Base-by-base conservation (phyloP, 2,113 vertebrate species). In the Accipiter virgatus region DNA sequence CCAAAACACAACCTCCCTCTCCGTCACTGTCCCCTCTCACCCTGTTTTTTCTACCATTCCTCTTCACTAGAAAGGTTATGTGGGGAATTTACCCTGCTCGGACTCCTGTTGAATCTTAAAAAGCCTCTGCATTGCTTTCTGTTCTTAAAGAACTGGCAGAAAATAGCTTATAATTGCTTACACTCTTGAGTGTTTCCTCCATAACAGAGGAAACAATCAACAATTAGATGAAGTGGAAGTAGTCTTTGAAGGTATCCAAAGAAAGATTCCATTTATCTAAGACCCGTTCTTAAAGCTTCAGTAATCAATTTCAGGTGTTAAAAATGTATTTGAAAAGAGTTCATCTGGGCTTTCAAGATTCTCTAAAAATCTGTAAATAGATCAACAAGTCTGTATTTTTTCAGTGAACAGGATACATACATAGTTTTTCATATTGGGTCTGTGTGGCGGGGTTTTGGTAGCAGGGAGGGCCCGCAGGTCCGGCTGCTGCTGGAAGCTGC, bases 401-500 rank as follows among this genome's bases (percentile, higher is more conserved):
- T 32, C 25, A 81, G 8, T 65, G 32, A 45, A 58, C 11, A 32
- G 16, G 25, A 27, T 72, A 29, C 20, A 40, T 56, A 27, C 23
- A 11, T 15, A 63, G 43, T 32, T 67, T 62, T 56, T 73, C 29
- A 29, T 29, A 11, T 17, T 11, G 52, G 27, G 5, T 53, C 17
- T 29, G 6, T 29, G 52, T 53, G 27, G 52, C 3, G 2, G 27
- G 27, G 9, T 29, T 53, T 29, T 29, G 16, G 52, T 17, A 29
- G 16, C 26, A 1, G 3, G 5, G 14, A 52, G 50, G 26, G 50
- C 0, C 50, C 0, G 14, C 50, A 52, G 50, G 15, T 15, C 14
- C 2, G 5, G 15, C 50, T 52, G 2, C 50, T 52, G 50, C 26
- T 9, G 15, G 26, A 52, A 52, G 50, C 26, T 27, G 50, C 50